phyloP scores from a whole-genome alignment of 2,113 vertebrate species.

The Chaenocephalus aceratus region DNA sequence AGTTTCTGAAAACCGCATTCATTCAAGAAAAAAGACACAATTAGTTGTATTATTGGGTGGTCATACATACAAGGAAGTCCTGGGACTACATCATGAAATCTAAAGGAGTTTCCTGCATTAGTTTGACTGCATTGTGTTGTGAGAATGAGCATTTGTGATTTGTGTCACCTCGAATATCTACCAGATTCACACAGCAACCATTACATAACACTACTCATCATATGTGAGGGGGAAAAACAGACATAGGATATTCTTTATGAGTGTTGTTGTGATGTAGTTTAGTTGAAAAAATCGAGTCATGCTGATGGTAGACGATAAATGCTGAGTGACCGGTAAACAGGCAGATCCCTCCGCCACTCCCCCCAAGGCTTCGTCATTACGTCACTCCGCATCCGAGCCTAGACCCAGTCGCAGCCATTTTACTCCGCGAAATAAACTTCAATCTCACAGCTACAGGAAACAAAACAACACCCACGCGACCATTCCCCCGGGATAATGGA shows the following conservation, averaged over 20 bases:
- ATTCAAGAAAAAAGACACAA: background rate
- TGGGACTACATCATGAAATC: too few species aligned
- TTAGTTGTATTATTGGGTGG: background rate
- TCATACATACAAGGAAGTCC: background rate
- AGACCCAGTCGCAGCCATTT: slow-evolving; percentile 85
- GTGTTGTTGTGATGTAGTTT: too few species aligned
- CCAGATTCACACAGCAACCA: background rate
- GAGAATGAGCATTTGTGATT: background rate
- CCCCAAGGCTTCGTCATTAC: slow-evolving; percentile 65
- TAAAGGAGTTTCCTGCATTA: too few species aligned
- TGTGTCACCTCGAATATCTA: background rate
- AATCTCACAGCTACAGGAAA: slow-evolving; percentile 52
- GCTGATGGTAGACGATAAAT: fast-evolving
- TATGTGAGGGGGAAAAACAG: background rate
- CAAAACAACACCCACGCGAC: slow-evolving; percentile 6
- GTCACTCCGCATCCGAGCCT: slow-evolving; percentile 78
- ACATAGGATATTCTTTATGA: background rate
- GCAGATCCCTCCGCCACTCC: slow-evolving; percentile 10
- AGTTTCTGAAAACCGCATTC: too few species aligned
- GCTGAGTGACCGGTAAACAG: background rate
- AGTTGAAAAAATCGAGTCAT: background rate
- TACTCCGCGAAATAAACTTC: slow-evolving; percentile 84
- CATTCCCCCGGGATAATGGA: slow-evolving; percentile 10
- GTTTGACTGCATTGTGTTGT: background rate
- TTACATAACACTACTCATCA: background rate